Evolutionary conservation across 2,797 vertebrate genomes (phyloP), one percentile per base, ranked within the genome.

Genomic region (Gymnothorax javanicus): DNA sequence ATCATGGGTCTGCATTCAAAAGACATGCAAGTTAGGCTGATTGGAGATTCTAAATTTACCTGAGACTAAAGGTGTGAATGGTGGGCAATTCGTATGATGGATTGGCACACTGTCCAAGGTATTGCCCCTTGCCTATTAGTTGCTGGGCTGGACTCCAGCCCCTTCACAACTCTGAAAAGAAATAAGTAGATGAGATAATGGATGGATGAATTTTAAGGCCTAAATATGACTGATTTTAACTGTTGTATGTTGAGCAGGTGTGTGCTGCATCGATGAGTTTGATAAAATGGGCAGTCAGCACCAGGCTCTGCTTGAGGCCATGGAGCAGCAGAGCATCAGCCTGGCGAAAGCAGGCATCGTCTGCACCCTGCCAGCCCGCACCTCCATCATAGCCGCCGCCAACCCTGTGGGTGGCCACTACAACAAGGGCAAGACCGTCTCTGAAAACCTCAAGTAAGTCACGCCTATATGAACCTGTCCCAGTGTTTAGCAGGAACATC

Each of bases 241-340:
- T 13, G 2, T 43, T 86, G 88, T 86, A 91, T 57, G 56, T 93
- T 91, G 1, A 4, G n/a, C 90, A 97, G 97, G 97, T 43, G 93
- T 97, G 84, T 97, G 98, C 94, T 99, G 98, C 93, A 99, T 99
- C 88, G 99, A 99, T 93, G 99, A 99, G 92, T 99, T 99, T 95
- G 99, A 99, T 94, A 99, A 99, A 93, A 96, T 99, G 97, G 98
- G 98, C 12, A 96, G 90, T 91, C 99, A 99, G 87, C 98, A 99
- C 91, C 98, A 99, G 94, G 99, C 98, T 86, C 94, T 99, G 89
- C 82, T 99, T 57, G 99, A 99, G 92, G 98, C 98, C 84, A 99
- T 99, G 99, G 99, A 99, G 87, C 99, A 99, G 93, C 98, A 99
- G 91, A 97, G 97, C 83, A 99, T 99, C 90, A 99, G 99, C 89